Conservation (phyloP, 2,113 vertebrate genomes). For the Panthera uncia region DNA sequence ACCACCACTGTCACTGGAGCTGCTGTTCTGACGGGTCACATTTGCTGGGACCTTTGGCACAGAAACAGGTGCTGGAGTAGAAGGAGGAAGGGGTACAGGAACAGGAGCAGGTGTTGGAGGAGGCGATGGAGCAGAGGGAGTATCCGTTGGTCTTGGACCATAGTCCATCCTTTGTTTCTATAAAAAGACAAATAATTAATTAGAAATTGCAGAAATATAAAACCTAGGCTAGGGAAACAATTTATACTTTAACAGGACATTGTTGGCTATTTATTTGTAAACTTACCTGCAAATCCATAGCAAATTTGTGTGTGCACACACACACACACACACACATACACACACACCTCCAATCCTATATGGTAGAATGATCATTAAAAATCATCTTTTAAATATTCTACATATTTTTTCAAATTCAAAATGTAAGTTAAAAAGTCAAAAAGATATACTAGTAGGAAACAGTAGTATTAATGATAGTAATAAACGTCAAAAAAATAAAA, state of each 20-base stretch:
- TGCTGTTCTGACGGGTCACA: conserved; percentile 85
- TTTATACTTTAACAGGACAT: background rate
- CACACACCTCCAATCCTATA: background rate
- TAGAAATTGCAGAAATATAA: background rate
- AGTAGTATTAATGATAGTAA: background rate
- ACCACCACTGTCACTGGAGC: conserved; percentile 87
- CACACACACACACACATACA: background rate
- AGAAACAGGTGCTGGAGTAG: conserved; percentile 80
- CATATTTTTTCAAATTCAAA: background rate
- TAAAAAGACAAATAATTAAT: conserved; percentile 22
- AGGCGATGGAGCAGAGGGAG: conserved; percentile 81
- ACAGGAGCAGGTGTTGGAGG: conserved; percentile 82
- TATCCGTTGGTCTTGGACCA: conserved; percentile 74
- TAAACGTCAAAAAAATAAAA: conserved; percentile 13
- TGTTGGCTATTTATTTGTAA: background rate
- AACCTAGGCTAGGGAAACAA: background rate
- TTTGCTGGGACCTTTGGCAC: conserved; percentile 78
- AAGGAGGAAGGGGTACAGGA: conserved; percentile 80
- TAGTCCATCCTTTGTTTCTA: conserved; percentile 93
- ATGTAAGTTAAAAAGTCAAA: background rate
- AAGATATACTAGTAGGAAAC: background rate
- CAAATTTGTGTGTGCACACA: background rate
- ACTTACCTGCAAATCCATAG: background rate
- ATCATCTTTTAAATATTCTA: background rate
- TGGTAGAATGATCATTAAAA: background rate